Conservation (phyloP, 2,113 vertebrate species). For the Buteo buteo region DNA sequence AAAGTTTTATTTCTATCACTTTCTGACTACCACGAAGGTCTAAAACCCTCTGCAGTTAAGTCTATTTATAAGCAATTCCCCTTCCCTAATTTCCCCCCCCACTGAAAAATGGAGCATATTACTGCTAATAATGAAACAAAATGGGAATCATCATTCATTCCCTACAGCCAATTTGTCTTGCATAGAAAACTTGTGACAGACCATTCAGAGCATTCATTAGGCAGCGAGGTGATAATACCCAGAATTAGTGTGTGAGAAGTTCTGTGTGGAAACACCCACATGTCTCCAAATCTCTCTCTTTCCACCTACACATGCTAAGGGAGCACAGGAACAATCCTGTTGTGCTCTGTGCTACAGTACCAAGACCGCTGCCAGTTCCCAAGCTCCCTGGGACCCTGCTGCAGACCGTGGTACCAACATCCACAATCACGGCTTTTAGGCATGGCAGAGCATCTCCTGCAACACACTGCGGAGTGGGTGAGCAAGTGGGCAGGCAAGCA, state of each 20-base stretch:
- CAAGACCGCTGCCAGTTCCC: background rate
- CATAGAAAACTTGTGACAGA: slow-evolving; percentile 27
- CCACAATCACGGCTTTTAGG: background rate
- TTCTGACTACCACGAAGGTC: background rate
- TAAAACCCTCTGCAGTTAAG: slow-evolving; percentile 57
- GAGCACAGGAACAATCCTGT: background rate
- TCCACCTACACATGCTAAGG: background rate
- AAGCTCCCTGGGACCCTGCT: background rate
- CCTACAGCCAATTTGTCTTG: slow-evolving; percentile 61
- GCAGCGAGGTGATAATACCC: background rate
- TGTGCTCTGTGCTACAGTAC: background rate
- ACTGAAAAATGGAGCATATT: slow-evolving; percentile 70
- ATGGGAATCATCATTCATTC: slow-evolving; percentile 68
- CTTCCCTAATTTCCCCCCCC: background rate
- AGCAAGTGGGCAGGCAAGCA: background rate
- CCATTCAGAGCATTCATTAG: slow-evolving; percentile 34
- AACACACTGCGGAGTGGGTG: background rate
- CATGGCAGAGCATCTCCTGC: background rate
- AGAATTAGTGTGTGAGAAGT: slow-evolving; percentile 1
- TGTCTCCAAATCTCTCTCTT: background rate
- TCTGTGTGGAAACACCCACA: background rate
- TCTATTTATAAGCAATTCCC: slow-evolving; percentile 32
- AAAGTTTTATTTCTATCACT: background rate
- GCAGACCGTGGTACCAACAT: background rate
- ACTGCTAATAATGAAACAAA: slow-evolving; percentile 68